Conservation (phyloP, 2,797 vertebrate species). For the Percopsis omiscomaycus region DNA sequence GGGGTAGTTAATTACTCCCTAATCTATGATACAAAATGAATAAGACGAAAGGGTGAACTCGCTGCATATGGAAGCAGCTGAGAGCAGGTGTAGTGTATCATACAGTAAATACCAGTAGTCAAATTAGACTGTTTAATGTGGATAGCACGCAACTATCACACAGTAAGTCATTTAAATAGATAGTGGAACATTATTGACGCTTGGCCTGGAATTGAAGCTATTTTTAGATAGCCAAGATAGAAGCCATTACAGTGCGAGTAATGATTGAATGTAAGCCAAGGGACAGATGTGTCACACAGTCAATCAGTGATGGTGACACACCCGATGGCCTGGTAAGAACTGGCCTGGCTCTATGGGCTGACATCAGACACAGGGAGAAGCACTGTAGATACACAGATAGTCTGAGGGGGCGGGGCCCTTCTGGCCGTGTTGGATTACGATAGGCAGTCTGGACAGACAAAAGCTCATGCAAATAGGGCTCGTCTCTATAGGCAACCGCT, state of each 20-base stretch:
- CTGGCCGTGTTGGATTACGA: slow-evolving; percentile 28
- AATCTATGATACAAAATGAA: slow-evolving; percentile 3
- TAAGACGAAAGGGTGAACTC: not conserved
- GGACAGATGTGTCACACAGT: slow-evolving; percentile 46
- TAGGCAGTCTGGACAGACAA: slow-evolving; percentile 63
- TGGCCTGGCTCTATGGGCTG: slow-evolving; percentile 33
- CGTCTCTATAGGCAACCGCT: slow-evolving; percentile 73
- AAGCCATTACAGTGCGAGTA: slow-evolving; percentile 62
- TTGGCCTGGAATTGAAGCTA: slow-evolving; percentile 49
- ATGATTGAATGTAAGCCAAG: slow-evolving; percentile 58
- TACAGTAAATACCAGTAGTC: not conserved
- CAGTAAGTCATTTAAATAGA: slow-evolving; percentile 13
- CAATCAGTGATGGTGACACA: slow-evolving; percentile 60
- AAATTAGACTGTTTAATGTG: not conserved
- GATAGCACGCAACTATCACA: not conserved
- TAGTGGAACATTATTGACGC: slow-evolving; percentile 29
- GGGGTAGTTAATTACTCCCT: not conserved
- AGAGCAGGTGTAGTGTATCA: not conserved
- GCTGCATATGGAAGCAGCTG: not conserved
- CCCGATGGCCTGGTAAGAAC: slow-evolving; percentile 11
- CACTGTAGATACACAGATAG: slow-evolving; percentile 19
- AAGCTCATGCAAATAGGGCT: slow-evolving; percentile 68
- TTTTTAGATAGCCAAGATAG: slow-evolving; percentile 70
- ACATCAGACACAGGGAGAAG: slow-evolving; percentile 33
- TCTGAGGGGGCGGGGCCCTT: slow-evolving; percentile 41